A percentile compares a stretch with the other conserved stretches of the same genome.
These are phyloP conservation scores for Platynereis dumerilii DNA, from an alignment of 2,888 invertebrate species.

Conservation along the genomic window DNA sequence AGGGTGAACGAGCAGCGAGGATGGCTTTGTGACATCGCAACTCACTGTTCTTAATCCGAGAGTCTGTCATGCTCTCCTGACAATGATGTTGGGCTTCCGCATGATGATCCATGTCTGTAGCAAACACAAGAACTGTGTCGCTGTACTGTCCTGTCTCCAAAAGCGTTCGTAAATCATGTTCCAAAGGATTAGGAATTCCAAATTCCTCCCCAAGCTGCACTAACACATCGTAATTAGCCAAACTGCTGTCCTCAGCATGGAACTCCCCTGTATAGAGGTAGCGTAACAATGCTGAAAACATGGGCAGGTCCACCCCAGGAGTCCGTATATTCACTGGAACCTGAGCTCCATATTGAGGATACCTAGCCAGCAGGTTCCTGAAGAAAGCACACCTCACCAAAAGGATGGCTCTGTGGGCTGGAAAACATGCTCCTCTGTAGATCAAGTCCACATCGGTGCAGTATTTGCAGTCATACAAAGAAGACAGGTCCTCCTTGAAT, in stretches of 20 bases:
- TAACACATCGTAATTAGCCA: constrained; percentile 67
- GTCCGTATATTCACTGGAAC: constrained; percentile 80
- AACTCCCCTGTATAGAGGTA: constrained; percentile 69
- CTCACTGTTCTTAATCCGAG: constrained; percentile 66
- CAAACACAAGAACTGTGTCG: constrained; percentile 87
- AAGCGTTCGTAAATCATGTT: constrained; percentile 82
- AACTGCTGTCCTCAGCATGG: constrained; percentile 79
- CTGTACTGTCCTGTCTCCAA: constrained; percentile 88
- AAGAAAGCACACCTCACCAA: constrained; percentile 85
- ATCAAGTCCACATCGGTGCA: constrained; percentile 92
- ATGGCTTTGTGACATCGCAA: constrained; percentile 90
- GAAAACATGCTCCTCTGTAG: constrained; percentile 85
- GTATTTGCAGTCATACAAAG: constrained; percentile 81
- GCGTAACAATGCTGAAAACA: constrained; percentile 79
- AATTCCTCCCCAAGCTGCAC: constrained; percentile 77
- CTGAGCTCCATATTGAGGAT: constrained; percentile 69
- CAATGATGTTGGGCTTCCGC: not conserved
- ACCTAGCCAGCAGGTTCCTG: constrained; percentile 76
- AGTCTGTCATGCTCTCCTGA: constrained; percentile 9
- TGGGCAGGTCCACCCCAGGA: constrained; percentile 78
- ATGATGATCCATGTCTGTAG: constrained; percentile 58
- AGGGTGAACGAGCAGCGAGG: constrained; percentile 90
- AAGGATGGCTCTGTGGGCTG: constrained; percentile 83
- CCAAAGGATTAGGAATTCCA: constrained; percentile 82
- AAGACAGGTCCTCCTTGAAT: constrained; percentile 74